Conservation (phyloP, 2,797 vertebrate genomes). For the Megaceryle alcyon region DNA sequence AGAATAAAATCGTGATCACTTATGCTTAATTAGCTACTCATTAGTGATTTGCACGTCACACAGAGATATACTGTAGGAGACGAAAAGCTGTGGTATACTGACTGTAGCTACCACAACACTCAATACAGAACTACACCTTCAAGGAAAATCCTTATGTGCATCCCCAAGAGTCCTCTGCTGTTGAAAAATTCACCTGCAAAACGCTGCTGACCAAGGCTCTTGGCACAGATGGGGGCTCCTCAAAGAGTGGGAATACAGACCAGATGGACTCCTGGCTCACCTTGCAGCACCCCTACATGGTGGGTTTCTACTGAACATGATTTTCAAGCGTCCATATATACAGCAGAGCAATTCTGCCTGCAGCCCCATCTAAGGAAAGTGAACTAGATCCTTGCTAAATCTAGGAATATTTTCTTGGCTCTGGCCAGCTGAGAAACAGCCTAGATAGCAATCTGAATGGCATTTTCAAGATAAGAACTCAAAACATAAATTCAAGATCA, state of each 20-base stretch:
- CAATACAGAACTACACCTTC: not conserved
- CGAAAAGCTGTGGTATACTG: not conserved
- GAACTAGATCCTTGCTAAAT: not conserved
- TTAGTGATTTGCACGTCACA: not conserved
- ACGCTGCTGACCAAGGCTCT: not conserved
- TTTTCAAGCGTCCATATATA: not conserved
- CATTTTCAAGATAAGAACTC: not conserved
- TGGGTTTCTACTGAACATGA: not conserved
- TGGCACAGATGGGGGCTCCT: not conserved
- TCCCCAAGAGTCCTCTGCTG: not conserved
- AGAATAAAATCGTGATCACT: constrained; percentile 5
- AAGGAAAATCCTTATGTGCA: not conserved
- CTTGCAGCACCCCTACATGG: not conserved
- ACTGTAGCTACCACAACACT: not conserved
- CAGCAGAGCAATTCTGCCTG: not conserved
- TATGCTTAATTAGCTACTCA: not conserved
- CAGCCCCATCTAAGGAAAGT: not conserved
- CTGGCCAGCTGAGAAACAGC: not conserved
- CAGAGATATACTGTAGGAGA: not conserved
- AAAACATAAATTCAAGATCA: not conserved
- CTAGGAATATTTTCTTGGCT: not conserved
- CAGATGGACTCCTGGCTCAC: not conserved
- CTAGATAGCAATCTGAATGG: not conserved
- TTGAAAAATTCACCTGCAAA: not conserved
- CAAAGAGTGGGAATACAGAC: not conserved